Percentiles rank a stretch among this genome's conserved stretches.
phyloP scores from a whole-genome alignment of 1,140 invertebrate genomes.

The Dinoponera quadriceps region DNA sequence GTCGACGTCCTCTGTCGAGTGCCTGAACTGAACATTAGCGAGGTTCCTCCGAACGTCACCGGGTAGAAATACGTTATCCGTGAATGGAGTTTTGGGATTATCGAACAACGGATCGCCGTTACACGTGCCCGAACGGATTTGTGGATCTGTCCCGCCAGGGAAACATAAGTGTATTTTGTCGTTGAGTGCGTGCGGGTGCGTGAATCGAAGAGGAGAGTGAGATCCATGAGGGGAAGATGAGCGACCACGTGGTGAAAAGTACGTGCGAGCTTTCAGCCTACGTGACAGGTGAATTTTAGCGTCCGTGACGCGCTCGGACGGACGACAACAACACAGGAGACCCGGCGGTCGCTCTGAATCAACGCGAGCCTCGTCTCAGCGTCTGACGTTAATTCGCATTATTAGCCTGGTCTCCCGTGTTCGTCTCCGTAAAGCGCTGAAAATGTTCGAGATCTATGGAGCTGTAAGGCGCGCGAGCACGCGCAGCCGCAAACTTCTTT shows the following conservation, averaged over 20 bases:
- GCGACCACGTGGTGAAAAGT: constrained; percentile 78
- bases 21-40: neutral
- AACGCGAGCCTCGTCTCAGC: too few species aligned
- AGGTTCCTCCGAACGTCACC: too few species aligned
- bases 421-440: too few species aligned
- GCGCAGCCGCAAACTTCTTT: too few species aligned
- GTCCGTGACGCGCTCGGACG: neutral
- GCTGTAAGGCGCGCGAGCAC: too few species aligned
- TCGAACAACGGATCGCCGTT: constrained; percentile 1
- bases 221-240: constrained; percentile 71
- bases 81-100: constrained; percentile 28
- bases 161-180: constrained; percentile 33
- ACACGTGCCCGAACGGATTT: constrained; percentile 50
- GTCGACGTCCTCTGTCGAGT: neutral
- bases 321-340: neutral
- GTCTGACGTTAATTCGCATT: too few species aligned
- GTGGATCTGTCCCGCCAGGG: neutral
- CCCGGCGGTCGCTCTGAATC: too few species aligned
- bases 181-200: constrained; percentile 56
- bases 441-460: too few species aligned
- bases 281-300: constrained; percentile 79
- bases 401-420: too few species aligned
- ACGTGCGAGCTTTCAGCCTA: constrained; percentile 77
- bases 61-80: too few species aligned
- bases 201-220: constrained; percentile 41